Conservation (phyloP, 2,113 vertebrate species). For the Zosterops pallidus region DNA sequence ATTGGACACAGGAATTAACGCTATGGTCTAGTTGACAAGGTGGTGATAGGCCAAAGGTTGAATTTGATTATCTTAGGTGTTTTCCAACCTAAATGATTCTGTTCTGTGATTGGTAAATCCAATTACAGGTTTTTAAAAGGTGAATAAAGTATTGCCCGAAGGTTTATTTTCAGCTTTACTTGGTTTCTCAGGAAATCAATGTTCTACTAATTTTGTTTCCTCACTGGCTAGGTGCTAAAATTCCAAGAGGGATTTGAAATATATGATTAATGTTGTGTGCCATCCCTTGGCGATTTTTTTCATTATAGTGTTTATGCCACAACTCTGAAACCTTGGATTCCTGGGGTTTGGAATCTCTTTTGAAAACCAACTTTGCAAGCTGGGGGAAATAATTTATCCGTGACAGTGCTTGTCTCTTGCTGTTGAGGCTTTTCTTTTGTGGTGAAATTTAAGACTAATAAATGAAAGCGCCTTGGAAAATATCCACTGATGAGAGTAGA, state of each 20-base stretch:
- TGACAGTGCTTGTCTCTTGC: not conserved
- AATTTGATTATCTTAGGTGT: not conserved
- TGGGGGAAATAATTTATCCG: accelerated
- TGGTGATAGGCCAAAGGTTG: not conserved
- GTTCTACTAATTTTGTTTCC: not conserved
- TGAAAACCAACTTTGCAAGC: not conserved
- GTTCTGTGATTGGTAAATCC: not conserved
- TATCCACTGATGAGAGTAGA: not conserved
- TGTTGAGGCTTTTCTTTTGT: not conserved
- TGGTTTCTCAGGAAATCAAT: not conserved
- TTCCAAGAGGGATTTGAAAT: not conserved
- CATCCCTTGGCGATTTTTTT: not conserved
- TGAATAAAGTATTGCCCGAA: not conserved
- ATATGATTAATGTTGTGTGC: accelerated
- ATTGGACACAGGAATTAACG: not conserved
- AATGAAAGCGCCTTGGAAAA: not conserved
- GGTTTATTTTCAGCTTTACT: not conserved
- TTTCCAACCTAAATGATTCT: not conserved
- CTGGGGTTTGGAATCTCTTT: not conserved
- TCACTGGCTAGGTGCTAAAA: not conserved
- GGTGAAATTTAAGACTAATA: not conserved
- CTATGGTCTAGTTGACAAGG: not conserved
- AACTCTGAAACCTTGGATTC: not conserved
- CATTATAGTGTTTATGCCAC: accelerated
- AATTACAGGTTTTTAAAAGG: not conserved